Base-by-base conservation (phyloP, 2,888 invertebrate genomes). In the Unio delphinus region DNA sequence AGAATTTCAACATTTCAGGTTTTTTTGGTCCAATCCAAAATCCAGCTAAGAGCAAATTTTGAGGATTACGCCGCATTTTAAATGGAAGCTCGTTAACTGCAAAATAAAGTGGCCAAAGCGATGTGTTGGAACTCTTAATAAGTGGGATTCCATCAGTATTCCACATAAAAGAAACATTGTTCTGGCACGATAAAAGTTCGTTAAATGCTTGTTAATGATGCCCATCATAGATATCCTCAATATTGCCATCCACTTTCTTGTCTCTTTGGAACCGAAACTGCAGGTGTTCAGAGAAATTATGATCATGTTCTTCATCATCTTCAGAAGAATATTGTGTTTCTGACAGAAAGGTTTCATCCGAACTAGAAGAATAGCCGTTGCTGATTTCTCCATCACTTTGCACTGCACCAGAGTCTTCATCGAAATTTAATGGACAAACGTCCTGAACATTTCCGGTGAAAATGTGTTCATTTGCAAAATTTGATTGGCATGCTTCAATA, bases 61-160 rank as follows among this genome's bases (percentile, higher is more conserved):
- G 64, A 23, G 66, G 60, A 5, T 59, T 26, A 26, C 66, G 45
- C 26, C 70, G 61, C 3, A 59, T 1, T 61, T 70, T 70, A 60
- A 56, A 70, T 5, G 67, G 70, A 17, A 70, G 60, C 28, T 70
- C 67, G 57, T 70, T 67, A 7, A 67, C 63, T 7, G 28, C 64
- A 15, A 61, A 62, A 28, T 58, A 70, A 54, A 70, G 55, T 17
- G 70, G 70, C 70, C 70, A 70, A 55, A 70, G 45, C 11, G 70
- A 67, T 23, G 61, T 57, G 30, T 64, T 63, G 5, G 67, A 70
- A 45, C 70, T 70, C 34, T 70, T 62, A 26, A 70, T 62, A 8
- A 70, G 30, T 45, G 66, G 66, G 7, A 70, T 60, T n/a, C 70
- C 66, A 67, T 70, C 67, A 55, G 70, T 67, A 28, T 70, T 70